phyloP scores from a whole-genome alignment of 2,888 invertebrate genomes.

The Xestia sexstrigata region DNA sequence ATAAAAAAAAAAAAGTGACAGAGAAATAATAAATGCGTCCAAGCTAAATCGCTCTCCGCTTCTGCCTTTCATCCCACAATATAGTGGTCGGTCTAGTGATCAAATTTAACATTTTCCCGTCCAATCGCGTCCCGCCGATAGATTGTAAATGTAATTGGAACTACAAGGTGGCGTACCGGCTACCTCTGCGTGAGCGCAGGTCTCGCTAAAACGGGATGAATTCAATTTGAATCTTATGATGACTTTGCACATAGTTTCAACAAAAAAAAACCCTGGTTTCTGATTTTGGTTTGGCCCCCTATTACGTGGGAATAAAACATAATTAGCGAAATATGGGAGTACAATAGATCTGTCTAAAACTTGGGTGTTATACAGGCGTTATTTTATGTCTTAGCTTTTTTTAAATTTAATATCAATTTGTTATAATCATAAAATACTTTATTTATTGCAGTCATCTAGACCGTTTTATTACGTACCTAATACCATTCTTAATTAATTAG shows the following conservation, averaged over 20 bases:
- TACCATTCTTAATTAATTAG: constrained; percentile 27
- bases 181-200: constrained; percentile 52
- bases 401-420: neutral
- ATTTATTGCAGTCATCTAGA: neutral
- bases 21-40: too few species aligned
- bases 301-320: neutral
- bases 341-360: neutral
- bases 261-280: neutral
- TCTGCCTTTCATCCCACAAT: constrained; percentile 15
- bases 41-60: constrained; percentile 46
- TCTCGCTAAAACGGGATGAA: constrained; percentile 7
- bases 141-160: constrained; percentile 79
- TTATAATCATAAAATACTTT: neutral
- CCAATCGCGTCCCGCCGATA: constrained; percentile 73
- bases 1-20: neutral
- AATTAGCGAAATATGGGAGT: neutral
- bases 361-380: neutral
- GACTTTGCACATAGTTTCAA: neutral
- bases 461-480: neutral
- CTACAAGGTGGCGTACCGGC: constrained; percentile 61
- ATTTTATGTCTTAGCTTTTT: neutral
- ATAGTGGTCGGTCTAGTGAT: constrained; percentile 64
- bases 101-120: constrained; percentile 74
- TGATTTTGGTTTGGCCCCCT: neutral
- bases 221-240: constrained; percentile 15